phyloP scores from a whole-genome alignment of 2,113 vertebrate genomes.

The Ceyx margarethae region DNA sequence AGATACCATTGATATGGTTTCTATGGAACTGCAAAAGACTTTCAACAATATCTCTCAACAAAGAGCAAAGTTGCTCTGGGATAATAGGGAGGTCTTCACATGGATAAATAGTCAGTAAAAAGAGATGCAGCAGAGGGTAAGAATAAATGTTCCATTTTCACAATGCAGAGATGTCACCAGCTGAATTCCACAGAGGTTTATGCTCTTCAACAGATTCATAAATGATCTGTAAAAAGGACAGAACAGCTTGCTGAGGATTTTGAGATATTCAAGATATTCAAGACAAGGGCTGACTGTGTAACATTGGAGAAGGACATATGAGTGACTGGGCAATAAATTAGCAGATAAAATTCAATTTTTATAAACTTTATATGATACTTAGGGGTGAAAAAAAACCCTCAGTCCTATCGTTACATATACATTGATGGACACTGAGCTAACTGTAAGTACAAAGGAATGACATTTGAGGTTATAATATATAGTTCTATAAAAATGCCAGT shows the following conservation, averaged over 20 bases:
- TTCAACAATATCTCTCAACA: neutral
- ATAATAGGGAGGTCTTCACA: neutral
- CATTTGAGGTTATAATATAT: neutral
- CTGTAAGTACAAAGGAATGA: neutral
- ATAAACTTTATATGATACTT: neutral
- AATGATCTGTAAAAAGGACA: neutral
- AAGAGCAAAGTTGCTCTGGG: slow-evolving; percentile 18
- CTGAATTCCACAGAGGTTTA: slow-evolving; percentile 24
- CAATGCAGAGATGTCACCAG: neutral
- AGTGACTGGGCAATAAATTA: slow-evolving; percentile 13
- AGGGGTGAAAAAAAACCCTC: neutral
- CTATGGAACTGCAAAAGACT: slow-evolving; percentile 7
- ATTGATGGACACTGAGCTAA: neutral
- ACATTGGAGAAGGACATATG: slow-evolving; percentile 2
- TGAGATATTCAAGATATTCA: slow-evolving; percentile 10
- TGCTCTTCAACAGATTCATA: slow-evolving; percentile 17
- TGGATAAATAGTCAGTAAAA: neutral
- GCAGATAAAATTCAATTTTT: neutral
- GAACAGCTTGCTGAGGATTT: neutral
- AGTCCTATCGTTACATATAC: neutral
- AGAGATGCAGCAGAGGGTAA: neutral
- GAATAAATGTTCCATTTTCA: slow-evolving; percentile 45
- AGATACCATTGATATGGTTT: neutral
- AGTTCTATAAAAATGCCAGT: neutral
- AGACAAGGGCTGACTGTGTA: neutral